Base-by-base conservation (phyloP, 2,797 vertebrate species). In the Chelonia mydas region DNA sequence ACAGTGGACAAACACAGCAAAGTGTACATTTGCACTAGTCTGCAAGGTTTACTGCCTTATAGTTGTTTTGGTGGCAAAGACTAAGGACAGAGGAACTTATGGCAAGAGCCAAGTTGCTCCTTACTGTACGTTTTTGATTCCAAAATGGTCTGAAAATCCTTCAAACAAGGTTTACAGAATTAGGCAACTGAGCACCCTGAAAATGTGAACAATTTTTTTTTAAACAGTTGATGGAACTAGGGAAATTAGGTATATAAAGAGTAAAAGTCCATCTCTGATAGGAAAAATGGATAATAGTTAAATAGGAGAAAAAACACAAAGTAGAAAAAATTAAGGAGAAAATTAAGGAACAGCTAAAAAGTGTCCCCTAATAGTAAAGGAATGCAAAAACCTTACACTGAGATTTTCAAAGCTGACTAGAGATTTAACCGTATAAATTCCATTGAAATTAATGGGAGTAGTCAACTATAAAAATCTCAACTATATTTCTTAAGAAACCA, bases 11-110 rank as follows among this genome's bases (percentile, higher is more conserved):
- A 97, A 94, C 7, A 86, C 27, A 83, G 45, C 8, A 72, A 51
- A 37, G 50, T 47, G 10, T 57, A 54, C 13, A 91, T 54, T 57
- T 84, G 25, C 88, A 93, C 49, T 83, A 65, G 17, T 82, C 86
- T 61, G 37, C 6, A 27, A 27, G 82, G 83, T 93, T 90, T 95
- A 95, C 61, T 55, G 87, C 83, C 90, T 95, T 87, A 81, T 93
- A 96, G 95, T 89, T 82, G 95, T 72, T 89, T 82, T 92, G 45
- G 65, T 84, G 89, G 74, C 93, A 89, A 86, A 92, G n/a, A 76
- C 13, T 91, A 91, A 7, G 16, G 91, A 49, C 50, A 88, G 54
- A 28, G 80, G 85, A 81, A 65, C 8, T 3, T 28, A 83, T 1
- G 83, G 45, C 61, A 72, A 92, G 81, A 85, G 1, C 0, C 23